These are phyloP conservation scores for Spilosoma lubricipeda DNA, from an alignment of 2,888 invertebrate genomes.

Conservation along the genomic window DNA sequence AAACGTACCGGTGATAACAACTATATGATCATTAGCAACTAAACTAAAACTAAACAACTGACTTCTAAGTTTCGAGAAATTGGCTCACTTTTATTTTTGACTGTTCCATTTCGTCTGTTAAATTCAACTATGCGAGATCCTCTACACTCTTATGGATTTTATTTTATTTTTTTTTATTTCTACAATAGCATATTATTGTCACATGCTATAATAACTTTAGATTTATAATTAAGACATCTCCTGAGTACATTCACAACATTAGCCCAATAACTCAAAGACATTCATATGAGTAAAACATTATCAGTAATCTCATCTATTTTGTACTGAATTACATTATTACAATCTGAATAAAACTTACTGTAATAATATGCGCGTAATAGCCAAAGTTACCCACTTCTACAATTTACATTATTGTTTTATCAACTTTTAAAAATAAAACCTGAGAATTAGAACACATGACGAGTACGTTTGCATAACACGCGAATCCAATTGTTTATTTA, in stretches of 20 bases:
- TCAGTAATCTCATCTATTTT: constrained; percentile 2
- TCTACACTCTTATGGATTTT: background rate
- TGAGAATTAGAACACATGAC: background rate
- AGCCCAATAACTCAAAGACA: background rate
- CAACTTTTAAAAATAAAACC: constrained; percentile 1
- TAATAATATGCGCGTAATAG: background rate
- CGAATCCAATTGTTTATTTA: constrained; percentile 8
- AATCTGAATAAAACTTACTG: background rate
- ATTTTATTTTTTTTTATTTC: background rate
- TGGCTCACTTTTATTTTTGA: background rate
- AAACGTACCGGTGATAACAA: background rate
- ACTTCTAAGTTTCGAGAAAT: background rate
- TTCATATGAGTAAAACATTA: background rate
- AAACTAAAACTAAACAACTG: background rate
- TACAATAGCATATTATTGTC: background rate
- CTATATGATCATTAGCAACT: background rate
- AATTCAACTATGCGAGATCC: background rate
- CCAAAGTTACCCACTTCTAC: background rate
- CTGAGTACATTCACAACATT: background rate
- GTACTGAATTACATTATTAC: background rate
- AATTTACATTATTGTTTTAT: background rate
- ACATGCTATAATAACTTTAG: background rate
- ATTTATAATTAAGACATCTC: background rate
- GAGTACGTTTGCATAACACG: constrained; percentile 4
- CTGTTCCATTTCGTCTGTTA: background rate